Conservation (phyloP, 2,797 vertebrate genomes). For the Tamandua tetradactyla region DNA sequence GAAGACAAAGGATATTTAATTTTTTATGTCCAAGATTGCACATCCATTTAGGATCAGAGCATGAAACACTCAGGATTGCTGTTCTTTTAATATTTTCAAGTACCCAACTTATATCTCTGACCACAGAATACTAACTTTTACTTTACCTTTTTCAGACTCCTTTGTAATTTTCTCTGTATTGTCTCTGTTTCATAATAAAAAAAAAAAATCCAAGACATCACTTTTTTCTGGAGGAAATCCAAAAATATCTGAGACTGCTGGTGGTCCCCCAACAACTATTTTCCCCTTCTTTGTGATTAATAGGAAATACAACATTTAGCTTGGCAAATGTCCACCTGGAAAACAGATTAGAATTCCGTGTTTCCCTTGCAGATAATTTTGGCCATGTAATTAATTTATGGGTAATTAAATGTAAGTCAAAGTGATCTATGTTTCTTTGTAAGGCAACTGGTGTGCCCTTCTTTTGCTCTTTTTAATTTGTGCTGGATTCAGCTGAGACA, state of each 20-base stretch:
- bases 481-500: background rate
- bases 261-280: background rate
- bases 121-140: background rate
- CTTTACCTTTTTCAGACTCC: background rate
- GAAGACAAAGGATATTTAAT: background rate
- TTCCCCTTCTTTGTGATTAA: background rate
- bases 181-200: background rate
- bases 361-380: background rate
- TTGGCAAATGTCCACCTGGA: background rate
- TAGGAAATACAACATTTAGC: background rate
- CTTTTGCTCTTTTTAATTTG: background rate
- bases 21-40: background rate
- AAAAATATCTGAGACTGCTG: background rate
- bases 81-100: background rate
- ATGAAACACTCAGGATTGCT: background rate
- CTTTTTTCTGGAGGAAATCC: background rate
- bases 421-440: background rate
- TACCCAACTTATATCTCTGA: background rate
- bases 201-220: background rate
- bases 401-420: background rate
- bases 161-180: background rate
- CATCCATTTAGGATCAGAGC: background rate
- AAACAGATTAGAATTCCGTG: background rate
- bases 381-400: background rate
- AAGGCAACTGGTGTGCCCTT: background rate